Evolutionary conservation across 2,797 vertebrate species (phyloP), one percentile per base, ranked within the genome.

Genomic region (Acomys russatus): DNA sequence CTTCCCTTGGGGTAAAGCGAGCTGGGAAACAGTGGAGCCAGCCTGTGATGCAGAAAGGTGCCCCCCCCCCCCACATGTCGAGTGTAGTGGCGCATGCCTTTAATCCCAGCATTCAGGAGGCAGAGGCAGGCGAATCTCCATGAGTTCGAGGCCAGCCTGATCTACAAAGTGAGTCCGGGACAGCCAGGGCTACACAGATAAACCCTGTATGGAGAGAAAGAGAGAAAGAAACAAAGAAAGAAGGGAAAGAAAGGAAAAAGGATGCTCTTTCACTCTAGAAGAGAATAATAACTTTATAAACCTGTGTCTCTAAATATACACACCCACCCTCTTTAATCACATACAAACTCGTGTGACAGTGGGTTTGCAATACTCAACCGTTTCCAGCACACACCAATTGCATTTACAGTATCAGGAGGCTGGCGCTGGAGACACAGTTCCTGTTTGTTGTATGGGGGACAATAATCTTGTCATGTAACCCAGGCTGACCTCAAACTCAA

Each of bases 341-440:
- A 15, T 23, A 6, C 25, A 25, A 3, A 8, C 82, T 25, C 5
- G 25, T 35, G 4, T 4, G 2, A 33, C 28, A 30, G 22, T 9
- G 59, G 78, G 17, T 4, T 0, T 1, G 4, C 14, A n/a, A 63
- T 0, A 12, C 18, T 17, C 54, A 10, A 83, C 20, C 28, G 54
- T 38, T 28, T 33, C 30, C 14, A 23, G 51, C 18, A 51, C 28
- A 54, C 6, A 30, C 59, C 2, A 9, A 8, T 28, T 20, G 7
- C 25, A 9, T 18, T 25, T 10, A 15, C 38, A 35, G 63, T 23
- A 30, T 30, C 87, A 56, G 74, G 74, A 54, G 77, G 8, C 2
- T 3, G 23, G 64, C 70, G 23, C 15, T 14, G 20, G 38, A 35
- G 56, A 61, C 22, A 20, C 18, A 6, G 22, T 35, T 54, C 44